A percentile compares a stretch with the other conserved stretches of the same genome.
Conservation (phyloP, 2,113 vertebrate species). For the Hyaena hyaena region DNA sequence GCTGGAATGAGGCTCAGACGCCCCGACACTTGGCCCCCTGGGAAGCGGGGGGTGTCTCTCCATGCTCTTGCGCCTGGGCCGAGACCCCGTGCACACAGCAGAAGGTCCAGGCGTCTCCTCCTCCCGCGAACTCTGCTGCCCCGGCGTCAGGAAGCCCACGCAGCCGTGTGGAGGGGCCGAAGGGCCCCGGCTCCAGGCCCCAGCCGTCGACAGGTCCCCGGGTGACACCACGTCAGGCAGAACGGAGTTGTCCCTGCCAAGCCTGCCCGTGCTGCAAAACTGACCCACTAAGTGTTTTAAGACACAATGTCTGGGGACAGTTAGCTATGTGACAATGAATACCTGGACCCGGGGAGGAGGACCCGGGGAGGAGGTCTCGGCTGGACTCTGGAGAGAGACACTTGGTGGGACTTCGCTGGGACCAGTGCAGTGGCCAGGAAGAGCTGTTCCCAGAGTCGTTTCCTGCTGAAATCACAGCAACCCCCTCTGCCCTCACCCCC, state of each 20-base stretch:
- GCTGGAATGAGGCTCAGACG: too few species aligned
- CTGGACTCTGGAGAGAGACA: fast-evolving
- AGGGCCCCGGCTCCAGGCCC: neutral
- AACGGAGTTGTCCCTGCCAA: neutral
- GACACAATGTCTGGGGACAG: too few species aligned
- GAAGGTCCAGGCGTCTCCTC: neutral
- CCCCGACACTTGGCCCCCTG: too few species aligned
- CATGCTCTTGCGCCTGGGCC: too few species aligned
- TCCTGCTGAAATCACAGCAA: neutral
- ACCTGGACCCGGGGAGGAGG: fast-evolving
- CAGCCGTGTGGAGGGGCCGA: fast-evolving
- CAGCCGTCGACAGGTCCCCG: fast-evolving
- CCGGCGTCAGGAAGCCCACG: neutral
- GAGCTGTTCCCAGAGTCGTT: neutral
- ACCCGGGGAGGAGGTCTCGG: neutral
- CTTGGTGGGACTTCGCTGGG: neutral
- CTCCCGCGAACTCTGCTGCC: neutral
- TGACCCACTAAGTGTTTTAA: neutral
- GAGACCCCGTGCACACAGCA: too few species aligned
- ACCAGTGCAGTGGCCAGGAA: fast-evolving
- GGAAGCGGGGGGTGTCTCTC: too few species aligned
- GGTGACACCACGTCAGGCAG: fast-evolving
- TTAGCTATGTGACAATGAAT: neutral
- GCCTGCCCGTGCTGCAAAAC: fast-evolving
- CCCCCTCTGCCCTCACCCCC: too few species aligned